Evolutionary conservation across 2,888 invertebrate species (phyloP), one percentile per base, ranked within the genome.

Genomic region (Eupeodes luniger): DNA sequence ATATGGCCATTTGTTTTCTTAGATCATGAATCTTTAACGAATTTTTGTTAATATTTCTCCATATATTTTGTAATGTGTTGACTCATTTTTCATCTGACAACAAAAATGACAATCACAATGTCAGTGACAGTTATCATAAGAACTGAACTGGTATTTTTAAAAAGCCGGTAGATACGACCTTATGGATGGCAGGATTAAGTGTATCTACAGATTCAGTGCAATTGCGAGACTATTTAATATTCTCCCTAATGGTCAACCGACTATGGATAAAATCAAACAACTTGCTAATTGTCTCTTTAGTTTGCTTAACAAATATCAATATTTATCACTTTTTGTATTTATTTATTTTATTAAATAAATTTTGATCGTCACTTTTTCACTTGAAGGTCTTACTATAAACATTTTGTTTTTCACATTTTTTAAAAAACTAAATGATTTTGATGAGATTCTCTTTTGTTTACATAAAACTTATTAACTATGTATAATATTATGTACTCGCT

Each of bases 301-400:
- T 40, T 59, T 36, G 59, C 34, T n/a, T 9, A 59, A 36, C 36
- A 59, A 62, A 62, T 62, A 62, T 40, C 40, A 62, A 44, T 44
- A 62, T 16, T 53, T 61, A 5, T 44, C 62, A 62, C 11, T 44
- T 36, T 57, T 27, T 27, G 27, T 27, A 11, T 59, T 59, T 34
- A 1, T 19, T 10, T 34, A n/a, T 40, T 40, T 2, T 40, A 16
- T 2, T n/a, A 36, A 9, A 4, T 59, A 59, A 12, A 6, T 57
- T 19, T 27, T 11, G 2, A 55, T 55, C 11, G 11, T 55, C 10
- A 2, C 6, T 5, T 9, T 61, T 36, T 36, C 36, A 61, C 9
- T 27, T 27, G 27, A 27, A 27, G 27, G 2, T 40, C n/a, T n/a
- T 61, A 61, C 36, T 61, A n/a, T n/a, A 4, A 1, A 10, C 36